Conservation (phyloP, 2,113 vertebrate genomes). For the Rattus rattus region DNA sequence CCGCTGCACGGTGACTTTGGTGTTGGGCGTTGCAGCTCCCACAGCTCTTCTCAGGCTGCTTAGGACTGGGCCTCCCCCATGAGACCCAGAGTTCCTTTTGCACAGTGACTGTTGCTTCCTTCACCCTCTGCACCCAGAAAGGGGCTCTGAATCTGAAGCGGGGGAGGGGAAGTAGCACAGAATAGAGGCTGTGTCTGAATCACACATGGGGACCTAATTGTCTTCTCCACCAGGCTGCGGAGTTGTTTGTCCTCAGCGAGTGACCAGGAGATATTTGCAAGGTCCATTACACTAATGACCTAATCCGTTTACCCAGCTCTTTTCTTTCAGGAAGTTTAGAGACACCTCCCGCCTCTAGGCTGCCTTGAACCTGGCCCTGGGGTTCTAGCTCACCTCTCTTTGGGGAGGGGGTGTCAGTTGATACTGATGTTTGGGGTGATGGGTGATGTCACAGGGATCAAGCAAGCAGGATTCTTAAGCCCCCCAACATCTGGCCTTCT, state of each 20-base stretch:
- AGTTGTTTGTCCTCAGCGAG: constrained; percentile 20
- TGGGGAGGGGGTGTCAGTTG: background rate
- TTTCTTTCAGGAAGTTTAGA: background rate
- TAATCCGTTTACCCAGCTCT: background rate
- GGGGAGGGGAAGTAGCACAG: background rate
- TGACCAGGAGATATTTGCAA: constrained; percentile 43
- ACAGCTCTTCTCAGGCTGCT: background rate
- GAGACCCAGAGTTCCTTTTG: background rate
- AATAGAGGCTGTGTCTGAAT: background rate
- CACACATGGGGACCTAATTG: background rate
- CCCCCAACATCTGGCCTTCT: background rate
- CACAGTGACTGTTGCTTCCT: background rate
- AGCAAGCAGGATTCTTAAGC: background rate
- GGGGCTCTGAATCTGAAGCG: background rate
- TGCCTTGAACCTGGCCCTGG: background rate
- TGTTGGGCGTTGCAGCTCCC: accelerated
- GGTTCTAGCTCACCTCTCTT: background rate
- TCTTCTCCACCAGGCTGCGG: background rate
- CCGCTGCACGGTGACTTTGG: too few species aligned
- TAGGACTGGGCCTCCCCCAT: background rate
- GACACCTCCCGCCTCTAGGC: background rate
- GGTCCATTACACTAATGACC: constrained; percentile 2
- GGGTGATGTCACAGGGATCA: background rate
- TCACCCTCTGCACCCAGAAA: background rate
- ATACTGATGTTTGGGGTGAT: background rate